A percentile compares a stretch with the other conserved stretches of the same genome.
phyloP scores from a whole-genome alignment of 2,113 vertebrate genomes.

The Laticauda colubrina region DNA sequence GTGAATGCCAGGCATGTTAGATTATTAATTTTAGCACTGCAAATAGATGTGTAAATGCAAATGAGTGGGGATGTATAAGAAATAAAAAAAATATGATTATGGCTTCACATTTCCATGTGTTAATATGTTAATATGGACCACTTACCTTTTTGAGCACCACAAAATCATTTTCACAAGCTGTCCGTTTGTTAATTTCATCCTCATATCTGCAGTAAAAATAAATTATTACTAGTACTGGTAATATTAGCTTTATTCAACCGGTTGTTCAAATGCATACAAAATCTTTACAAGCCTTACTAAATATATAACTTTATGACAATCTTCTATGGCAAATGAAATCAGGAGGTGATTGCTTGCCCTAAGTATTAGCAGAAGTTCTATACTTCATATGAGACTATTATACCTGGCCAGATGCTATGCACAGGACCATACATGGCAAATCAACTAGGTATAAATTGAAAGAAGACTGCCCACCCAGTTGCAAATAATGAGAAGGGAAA shows the following conservation, averaged over 20 bases:
- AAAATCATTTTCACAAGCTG: constrained; percentile 81
- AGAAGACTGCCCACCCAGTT: not conserved
- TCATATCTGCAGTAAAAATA: constrained; percentile 71
- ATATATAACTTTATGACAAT: not conserved
- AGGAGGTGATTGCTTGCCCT: not conserved
- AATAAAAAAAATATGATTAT: not conserved
- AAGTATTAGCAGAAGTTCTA: not conserved
- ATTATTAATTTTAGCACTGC: not conserved
- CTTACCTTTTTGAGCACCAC: constrained; percentile 84
- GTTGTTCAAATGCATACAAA: not conserved
- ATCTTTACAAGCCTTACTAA: not conserved
- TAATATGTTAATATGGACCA: too few relatives aligned
- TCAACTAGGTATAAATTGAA: not conserved
- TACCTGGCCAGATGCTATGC: not conserved
- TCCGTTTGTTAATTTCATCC: constrained; percentile 84
- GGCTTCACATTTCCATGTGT: not conserved
- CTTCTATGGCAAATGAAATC: not conserved
- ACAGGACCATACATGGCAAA: not conserved
- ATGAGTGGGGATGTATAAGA: not conserved
- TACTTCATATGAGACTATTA: not conserved
- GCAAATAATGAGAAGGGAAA: not conserved
- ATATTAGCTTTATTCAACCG: not conserved
- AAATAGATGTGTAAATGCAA: not conserved
- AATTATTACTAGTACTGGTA: not conserved
- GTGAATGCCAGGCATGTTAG: not conserved